phyloP scores from a whole-genome alignment of 2,797 vertebrate genomes.

The Pelobates cultripes region DNA sequence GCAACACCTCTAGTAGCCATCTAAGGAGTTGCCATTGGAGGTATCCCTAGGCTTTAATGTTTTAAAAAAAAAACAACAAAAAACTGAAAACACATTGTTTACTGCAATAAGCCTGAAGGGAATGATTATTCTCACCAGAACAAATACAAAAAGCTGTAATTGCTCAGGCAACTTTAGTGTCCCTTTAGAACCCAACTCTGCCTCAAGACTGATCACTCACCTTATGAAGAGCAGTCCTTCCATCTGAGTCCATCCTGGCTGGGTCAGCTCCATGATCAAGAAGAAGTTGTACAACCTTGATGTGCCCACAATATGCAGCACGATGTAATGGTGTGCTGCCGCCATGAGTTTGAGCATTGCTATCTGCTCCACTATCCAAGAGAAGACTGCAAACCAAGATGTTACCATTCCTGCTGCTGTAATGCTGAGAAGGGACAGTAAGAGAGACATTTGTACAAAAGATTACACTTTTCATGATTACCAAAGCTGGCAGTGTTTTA shows the following conservation, averaged over 20 bases:
- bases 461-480: neutral
- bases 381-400: slow-evolving; percentile 79
- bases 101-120: too few species aligned
- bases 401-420: slow-evolving; percentile 87
- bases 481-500: too few species aligned
- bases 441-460: neutral
- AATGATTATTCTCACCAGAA: too few species aligned
- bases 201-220: slow-evolving; percentile 59
- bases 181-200: too few species aligned
- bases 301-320: slow-evolving; percentile 86
- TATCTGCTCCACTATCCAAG: slow-evolving; percentile 78
- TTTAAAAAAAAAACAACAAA: too few species aligned
- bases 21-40: too few species aligned
- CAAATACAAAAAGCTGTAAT: too few species aligned
- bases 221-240: slow-evolving; percentile 88
- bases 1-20: too few species aligned
- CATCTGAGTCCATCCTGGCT: slow-evolving; percentile 75
- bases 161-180: too few species aligned
- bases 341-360: slow-evolving; percentile 78
- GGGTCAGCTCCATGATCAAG: slow-evolving; percentile 78
- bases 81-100: too few species aligned
- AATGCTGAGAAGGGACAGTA: slow-evolving; percentile 76
- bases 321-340: slow-evolving; percentile 88
- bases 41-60: too few species aligned
- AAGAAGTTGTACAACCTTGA: slow-evolving; percentile 75